phyloP scores from a whole-genome alignment of 2,797 vertebrate species.

The Microhierax caerulescens region DNA sequence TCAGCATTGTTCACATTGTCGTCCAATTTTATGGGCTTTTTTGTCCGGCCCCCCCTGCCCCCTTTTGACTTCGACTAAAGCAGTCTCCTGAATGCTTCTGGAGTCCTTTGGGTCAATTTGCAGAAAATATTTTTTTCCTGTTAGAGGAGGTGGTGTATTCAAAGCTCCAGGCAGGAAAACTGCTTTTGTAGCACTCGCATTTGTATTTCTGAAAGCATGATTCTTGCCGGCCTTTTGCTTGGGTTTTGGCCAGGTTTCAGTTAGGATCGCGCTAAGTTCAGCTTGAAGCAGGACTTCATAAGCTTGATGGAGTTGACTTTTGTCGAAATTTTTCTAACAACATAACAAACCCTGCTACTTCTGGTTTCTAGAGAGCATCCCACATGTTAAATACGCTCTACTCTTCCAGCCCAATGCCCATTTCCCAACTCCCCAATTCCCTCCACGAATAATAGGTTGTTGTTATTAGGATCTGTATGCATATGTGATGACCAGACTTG shows the following conservation, averaged over 20 bases:
- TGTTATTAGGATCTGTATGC: neutral
- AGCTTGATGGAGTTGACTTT: neutral
- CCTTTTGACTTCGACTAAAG: neutral
- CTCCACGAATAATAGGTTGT: neutral
- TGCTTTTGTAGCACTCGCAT: neutral
- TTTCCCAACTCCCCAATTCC: neutral
- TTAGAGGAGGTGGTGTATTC: neutral
- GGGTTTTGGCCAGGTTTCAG: neutral
- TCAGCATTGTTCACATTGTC: constrained; percentile 27
- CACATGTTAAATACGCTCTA: neutral
- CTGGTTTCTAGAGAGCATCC: neutral
- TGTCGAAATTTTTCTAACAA: neutral
- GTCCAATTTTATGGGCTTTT: neutral
- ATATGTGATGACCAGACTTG: neutral
- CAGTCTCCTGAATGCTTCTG: neutral
- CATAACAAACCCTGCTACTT: neutral
- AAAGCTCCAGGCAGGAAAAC: neutral
- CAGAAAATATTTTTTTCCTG: constrained; percentile 1
- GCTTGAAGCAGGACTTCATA: neutral
- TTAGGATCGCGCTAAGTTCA: neutral
- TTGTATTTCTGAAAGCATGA: neutral
- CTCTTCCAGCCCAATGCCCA: neutral
- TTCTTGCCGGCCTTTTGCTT: neutral
- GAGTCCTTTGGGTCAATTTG: neutral
- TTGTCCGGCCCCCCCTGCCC: neutral